A percentile compares a stretch with the other conserved stretches of the same genome.
Conservation (phyloP, 2,113 vertebrate species). For the Paraplagusia blochii region DNA sequence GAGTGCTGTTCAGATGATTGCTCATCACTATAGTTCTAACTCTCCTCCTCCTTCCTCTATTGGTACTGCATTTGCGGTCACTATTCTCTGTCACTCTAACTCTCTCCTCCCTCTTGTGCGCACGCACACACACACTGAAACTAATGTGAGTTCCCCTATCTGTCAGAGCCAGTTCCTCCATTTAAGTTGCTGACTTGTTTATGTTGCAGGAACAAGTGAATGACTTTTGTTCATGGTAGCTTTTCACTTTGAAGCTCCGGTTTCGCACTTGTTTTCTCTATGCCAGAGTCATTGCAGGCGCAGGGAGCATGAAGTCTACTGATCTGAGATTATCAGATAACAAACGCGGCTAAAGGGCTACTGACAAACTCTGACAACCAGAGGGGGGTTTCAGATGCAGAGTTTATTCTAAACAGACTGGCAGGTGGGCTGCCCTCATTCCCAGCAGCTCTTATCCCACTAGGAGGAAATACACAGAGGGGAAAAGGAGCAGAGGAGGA, state of each 20-base stretch:
- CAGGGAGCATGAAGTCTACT: constrained; percentile 12
- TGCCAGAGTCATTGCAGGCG: constrained; percentile 20
- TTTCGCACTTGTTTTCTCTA: constrained; percentile 10
- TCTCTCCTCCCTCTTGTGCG: constrained; percentile 52
- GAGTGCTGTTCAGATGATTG: constrained; percentile 56
- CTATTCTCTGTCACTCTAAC: constrained; percentile 28
- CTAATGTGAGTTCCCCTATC: constrained; percentile 79
- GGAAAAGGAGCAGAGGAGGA: constrained; percentile 42
- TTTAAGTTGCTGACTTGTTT: constrained; percentile 72
- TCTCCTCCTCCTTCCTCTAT: constrained; percentile 59
- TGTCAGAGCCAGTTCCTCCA: constrained; percentile 77
- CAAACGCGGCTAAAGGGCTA: not conserved
- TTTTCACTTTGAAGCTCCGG: constrained; percentile 12
- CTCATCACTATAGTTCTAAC: constrained; percentile 54
- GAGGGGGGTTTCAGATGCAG: constrained; percentile 24
- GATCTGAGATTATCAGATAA: constrained; percentile 32
- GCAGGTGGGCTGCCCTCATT: constrained; percentile 38
- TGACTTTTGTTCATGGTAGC: constrained; percentile 20
- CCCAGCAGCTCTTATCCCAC: constrained; percentile 30
- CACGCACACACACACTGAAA: constrained; percentile 56
- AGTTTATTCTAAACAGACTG: constrained; percentile 39
- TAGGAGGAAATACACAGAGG: constrained; percentile 40
- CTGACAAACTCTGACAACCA: constrained; percentile 13
- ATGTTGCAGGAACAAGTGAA: constrained; percentile 51
- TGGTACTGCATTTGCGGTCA: constrained; percentile 40